Evolutionary conservation across 1,140 invertebrate species (phyloP).

Genomic region (Helicorthomorpha holstii): DNA sequence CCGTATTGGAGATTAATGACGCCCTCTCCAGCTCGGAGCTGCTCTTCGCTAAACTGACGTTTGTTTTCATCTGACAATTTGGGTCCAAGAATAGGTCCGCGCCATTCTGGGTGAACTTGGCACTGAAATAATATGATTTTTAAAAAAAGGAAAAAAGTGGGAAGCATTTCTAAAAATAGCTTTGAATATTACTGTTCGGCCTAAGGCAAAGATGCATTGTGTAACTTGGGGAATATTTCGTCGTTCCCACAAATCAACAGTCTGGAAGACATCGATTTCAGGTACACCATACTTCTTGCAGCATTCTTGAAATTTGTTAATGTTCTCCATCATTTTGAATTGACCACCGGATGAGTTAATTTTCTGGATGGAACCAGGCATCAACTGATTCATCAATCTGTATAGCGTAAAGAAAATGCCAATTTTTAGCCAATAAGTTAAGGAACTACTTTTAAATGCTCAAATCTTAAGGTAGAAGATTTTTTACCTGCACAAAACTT

Average conservation of each 20-base stretch:
- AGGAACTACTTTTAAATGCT: background rate
- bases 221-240: constrained; percentile 83
- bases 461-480: constrained; percentile 1
- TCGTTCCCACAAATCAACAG: constrained; percentile 80
- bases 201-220: constrained; percentile 69
- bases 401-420: constrained; percentile 4
- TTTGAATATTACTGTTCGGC: constrained; percentile 53
- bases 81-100: constrained; percentile 65
- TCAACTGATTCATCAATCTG: constrained; percentile 67
- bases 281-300: constrained; percentile 69
- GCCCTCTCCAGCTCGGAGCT: constrained; percentile 59
- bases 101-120: constrained; percentile 71
- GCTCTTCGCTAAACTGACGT: constrained; percentile 74
- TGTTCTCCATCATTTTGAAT: constrained; percentile 94
- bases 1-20: constrained; percentile 85
- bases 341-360: constrained; percentile 75
- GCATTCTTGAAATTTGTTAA: constrained; percentile 80
- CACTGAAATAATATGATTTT: constrained; percentile 34
- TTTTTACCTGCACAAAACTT: constrained; percentile 68
- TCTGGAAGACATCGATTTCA: constrained; percentile 82
- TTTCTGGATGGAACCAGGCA: constrained; percentile 60
- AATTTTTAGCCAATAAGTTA: background rate
- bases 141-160: background rate
- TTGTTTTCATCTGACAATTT: constrained; percentile 69
- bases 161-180: background rate